Conservation (phyloP, 2,888 invertebrate species). For the Herminia tarsipennalis region DNA sequence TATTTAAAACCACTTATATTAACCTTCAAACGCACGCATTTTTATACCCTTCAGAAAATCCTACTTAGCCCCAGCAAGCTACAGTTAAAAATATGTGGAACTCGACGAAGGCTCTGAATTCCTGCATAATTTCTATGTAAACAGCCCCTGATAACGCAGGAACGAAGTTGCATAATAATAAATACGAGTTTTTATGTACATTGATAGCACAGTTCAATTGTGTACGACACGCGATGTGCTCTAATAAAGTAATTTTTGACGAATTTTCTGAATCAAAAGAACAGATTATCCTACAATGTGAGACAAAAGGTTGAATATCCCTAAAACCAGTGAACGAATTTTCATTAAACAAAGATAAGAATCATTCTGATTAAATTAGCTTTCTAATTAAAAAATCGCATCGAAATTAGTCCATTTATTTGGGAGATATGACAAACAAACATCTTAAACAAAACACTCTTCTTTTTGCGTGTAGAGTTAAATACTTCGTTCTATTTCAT, state of each 20-base stretch:
- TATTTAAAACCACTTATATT: no score
- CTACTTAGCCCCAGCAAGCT: conserved; percentile 20
- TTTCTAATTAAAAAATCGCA: no score
- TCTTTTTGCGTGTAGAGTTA: no score
- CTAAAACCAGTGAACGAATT: no score
- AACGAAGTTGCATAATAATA: conserved; percentile 33
- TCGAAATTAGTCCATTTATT: no score
- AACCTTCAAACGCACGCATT: background rate
- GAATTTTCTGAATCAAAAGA: background rate
- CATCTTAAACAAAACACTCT: no score
- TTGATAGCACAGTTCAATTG: conserved; percentile 28
- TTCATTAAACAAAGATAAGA: no score
- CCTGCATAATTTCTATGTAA: conserved; percentile 39
- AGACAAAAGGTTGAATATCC: no score
- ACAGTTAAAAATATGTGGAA: conserved; percentile 22
- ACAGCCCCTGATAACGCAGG: conserved; percentile 23
- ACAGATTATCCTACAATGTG: no score
- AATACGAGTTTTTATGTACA: conserved; percentile 33
- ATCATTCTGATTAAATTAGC: no score
- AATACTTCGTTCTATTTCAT: no score
- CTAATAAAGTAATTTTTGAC: background rate
- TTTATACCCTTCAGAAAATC: background rate
- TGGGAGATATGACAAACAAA: no score
- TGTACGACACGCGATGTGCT: conserved; percentile 26
- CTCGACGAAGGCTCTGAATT: conserved; percentile 15